These are phyloP conservation scores for Phengaris alcon DNA, from an alignment of 2,888 invertebrate genomes.

Conservation along the genomic window DNA sequence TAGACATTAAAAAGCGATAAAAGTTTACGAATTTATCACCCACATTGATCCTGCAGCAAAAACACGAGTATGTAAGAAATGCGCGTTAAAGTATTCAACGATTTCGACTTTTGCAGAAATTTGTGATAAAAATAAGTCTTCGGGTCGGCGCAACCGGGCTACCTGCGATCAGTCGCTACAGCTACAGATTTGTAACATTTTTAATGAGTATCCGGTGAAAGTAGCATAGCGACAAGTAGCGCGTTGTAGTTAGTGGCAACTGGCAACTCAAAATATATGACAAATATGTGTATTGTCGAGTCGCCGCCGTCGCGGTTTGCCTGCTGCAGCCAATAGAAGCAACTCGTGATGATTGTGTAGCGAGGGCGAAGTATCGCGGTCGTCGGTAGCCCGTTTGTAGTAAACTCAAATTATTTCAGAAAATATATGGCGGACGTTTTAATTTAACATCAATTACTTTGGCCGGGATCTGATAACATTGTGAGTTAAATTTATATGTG, in stretches of 20 bases:
- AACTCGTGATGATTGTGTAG: too few species aligned
- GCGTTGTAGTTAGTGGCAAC: too few species aligned
- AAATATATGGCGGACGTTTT: not conserved
- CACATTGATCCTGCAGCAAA: not conserved
- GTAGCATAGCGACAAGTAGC: too few species aligned
- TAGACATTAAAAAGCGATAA: constrained; percentile 13
- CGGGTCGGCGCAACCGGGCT: not conserved
- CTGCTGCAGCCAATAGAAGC: too few species aligned
- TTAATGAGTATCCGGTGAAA: too few species aligned
- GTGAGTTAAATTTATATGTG: not conserved
- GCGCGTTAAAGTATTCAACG: not conserved
- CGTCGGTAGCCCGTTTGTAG: not conserved
- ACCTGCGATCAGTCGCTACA: not conserved
- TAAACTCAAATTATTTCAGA: not conserved
- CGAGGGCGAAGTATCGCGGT: too few species aligned
- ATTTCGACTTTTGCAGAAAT: not conserved
- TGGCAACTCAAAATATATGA: too few species aligned
- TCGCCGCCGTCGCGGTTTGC: too few species aligned
- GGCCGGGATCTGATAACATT: constrained; percentile 11
- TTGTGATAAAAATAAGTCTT: constrained; percentile 2
- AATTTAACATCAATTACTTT: constrained; percentile 19
- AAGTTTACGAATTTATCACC: constrained; percentile 1
- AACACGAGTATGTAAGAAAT: not conserved
- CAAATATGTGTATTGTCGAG: too few species aligned
- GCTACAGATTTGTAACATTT: too few species aligned